phyloP scores from a whole-genome alignment of 2,888 invertebrate genomes.

The Limnephilus marmoratus region DNA sequence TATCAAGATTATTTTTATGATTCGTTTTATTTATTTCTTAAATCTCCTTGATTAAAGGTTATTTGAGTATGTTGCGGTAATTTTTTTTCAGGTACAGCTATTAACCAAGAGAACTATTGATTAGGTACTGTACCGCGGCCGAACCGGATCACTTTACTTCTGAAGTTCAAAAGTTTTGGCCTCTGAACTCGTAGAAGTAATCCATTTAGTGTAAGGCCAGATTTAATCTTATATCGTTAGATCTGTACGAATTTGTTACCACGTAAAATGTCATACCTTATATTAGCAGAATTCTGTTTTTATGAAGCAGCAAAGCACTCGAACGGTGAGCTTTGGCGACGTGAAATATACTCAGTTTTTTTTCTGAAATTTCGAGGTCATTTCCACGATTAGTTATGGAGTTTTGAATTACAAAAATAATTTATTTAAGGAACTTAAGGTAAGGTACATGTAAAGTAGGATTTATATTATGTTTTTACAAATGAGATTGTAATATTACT shows the following conservation, averaged over 20 bases:
- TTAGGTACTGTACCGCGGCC: background rate
- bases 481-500: too few species aligned
- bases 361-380: background rate
- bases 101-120: background rate
- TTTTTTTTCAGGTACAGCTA: background rate
- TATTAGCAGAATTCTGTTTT: background rate
- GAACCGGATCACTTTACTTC: background rate
- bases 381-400: too few species aligned
- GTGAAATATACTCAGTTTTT: background rate
- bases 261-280: background rate
- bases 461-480: too few species aligned
- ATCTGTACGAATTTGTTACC: background rate
- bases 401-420: too few species aligned
- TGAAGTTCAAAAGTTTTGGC: background rate
- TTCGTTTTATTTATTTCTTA: background rate
- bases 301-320: background rate
- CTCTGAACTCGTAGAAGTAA: background rate
- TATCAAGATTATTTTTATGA: background rate
- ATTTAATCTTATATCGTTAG: background rate
- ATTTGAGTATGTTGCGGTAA: background rate
- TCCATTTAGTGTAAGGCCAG: background rate
- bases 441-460: too few species aligned
- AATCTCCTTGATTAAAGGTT: background rate
- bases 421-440: too few species aligned
- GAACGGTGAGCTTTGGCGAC: background rate